Evolutionary conservation across 1,140 invertebrate genomes (phyloP).

Genomic region (Adelges cooleyi): DNA sequence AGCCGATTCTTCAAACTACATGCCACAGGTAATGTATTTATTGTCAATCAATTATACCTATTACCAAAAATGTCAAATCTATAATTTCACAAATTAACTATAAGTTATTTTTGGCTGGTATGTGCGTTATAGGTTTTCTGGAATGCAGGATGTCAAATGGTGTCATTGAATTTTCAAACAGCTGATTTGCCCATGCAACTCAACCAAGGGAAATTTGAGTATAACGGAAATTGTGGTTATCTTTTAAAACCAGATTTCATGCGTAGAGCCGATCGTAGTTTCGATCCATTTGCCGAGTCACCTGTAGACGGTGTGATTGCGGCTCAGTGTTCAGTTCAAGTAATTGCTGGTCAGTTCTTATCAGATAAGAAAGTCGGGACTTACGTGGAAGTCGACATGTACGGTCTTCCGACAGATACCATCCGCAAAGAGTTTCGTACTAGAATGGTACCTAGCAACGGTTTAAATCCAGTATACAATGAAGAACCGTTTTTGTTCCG

Average conservation of each 20-base stretch:
- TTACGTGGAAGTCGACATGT: slow-evolving; percentile 99
- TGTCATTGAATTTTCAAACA: slow-evolving; percentile 99
- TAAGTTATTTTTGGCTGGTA: slow-evolving; percentile 4
- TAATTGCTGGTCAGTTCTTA: slow-evolving; percentile 98
- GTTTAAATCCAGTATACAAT: slow-evolving; percentile 94
- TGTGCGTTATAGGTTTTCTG: slow-evolving; percentile 59
- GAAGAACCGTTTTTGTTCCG: slow-evolving; percentile 96
- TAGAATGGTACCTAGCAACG: slow-evolving; percentile 88
- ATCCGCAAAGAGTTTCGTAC: slow-evolving; percentile 97
- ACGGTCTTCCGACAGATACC: slow-evolving; percentile 96
- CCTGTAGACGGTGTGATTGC: slow-evolving; percentile 99
- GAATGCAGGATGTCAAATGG: slow-evolving; percentile 93
- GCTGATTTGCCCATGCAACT: slow-evolving; percentile 98
- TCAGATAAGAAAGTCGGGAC: slow-evolving; percentile 98
- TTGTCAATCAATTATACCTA: background rate
- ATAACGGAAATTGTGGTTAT: slow-evolving; percentile 93
- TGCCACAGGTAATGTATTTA: slow-evolving; percentile 74
- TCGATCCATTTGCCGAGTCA: slow-evolving; percentile 98
- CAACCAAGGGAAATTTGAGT: slow-evolving; percentile 99
- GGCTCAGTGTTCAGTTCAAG: slow-evolving; percentile 93
- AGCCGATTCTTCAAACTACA: slow-evolving; percentile 98
- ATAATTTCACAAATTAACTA: slow-evolving; percentile 9
- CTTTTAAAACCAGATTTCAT: slow-evolving; percentile 98
- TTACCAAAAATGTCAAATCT: background rate
- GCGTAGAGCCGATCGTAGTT: slow-evolving; percentile 86